Evolutionary conservation across 2,888 invertebrate genomes (phyloP), one percentile per base, ranked within the genome.

Genomic region (Chironomus riparius): DNA sequence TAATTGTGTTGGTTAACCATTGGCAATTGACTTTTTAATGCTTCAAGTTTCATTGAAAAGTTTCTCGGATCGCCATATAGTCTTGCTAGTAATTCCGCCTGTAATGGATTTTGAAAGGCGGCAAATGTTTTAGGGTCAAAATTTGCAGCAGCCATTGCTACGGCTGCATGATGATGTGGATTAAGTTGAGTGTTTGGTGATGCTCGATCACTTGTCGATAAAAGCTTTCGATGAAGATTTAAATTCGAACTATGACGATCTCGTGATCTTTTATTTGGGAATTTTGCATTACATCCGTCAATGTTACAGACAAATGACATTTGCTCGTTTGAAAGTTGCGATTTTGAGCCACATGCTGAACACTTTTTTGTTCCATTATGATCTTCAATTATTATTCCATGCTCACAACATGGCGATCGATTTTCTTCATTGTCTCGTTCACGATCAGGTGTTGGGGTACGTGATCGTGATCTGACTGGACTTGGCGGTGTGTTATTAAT

Each of bases 321-420:
- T 84, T 98, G 97, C 10, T 95, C 93, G 83, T 94, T 97, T 86
- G 96, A 96, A 83, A 95, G 97, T 83, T 98, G 98, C 1, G 94
- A 93, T 85, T 96, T 97, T 85, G 96, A 95, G 6, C 94, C 94
- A 83, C 98, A 98, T 47, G 94, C 93, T 3, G 93, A 91, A 84
- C 97, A 98, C 79, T 92, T 90, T 50, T 93, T 87, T 0, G 97
- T 96, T 83, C 97, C 95, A 79, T 96, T 95, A 81, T 92, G 92
- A 82, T 78, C 78, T 77, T 83, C 85, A 77, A 91, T 87, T 80
- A 92, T 91, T 77, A 90, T 89, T 0, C 91, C 92, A 81, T 89
- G 90, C 79, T 91, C 91, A 80, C 90, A 91, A 81, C 91, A 89
- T 0, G 90, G 91, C 80, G 88, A 90, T 56, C 91, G 87, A 82